Base-by-base conservation (phyloP, 2,888 invertebrate genomes). In the Metopia argyrocephala region DNA sequence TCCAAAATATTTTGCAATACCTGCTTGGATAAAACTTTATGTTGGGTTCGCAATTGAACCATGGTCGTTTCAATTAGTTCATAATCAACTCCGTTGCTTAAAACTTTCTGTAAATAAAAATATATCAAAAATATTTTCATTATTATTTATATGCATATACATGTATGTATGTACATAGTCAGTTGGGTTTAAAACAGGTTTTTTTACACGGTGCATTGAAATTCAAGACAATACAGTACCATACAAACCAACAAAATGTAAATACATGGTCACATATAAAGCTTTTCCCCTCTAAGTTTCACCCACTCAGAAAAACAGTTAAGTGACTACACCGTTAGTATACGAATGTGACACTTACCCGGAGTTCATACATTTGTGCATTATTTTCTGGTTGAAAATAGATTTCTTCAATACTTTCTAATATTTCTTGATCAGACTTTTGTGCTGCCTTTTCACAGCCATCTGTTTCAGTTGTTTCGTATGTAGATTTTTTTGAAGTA, bases 1-100 rank as follows among this genome's bases (percentile, higher is more conserved):
- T 98, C 96, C 5, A 98, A 92, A 85, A 99, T 98, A 45, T 98
- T 92, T 85, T 97, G 96, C 0, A 98, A 93, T 0, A 98, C 97
- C 91, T 97, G 96, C 85, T 97, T 97, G 0, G 98, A 98, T 4
- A 98, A 96, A 15, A 97, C 97, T 82, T 89, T 90, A 61, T 91
- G 91, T 79, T 91, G 91, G 50, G 87, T 86, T 27, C 89, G 89
- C 62, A 91, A 82, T 56, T 87, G 86, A 59, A 84, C 83, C 83
- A 91, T 90, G 5, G 86, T 88, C 25, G 85, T 84, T 83, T 90
- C 87, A 74, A 91, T 89, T 28, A 87, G 84, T 50, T 89, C 87
- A 78, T 86, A 87, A 59, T 89, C 86, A 25, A 91, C 86, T 50
- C 89, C 88, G 74, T 86, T 84, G 66, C 84, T 85, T 18, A 89